phyloP scores from a whole-genome alignment of 30 jellyfish, hydroid and myxozoan species.

The Phacellophora camtschatica region DNA sequence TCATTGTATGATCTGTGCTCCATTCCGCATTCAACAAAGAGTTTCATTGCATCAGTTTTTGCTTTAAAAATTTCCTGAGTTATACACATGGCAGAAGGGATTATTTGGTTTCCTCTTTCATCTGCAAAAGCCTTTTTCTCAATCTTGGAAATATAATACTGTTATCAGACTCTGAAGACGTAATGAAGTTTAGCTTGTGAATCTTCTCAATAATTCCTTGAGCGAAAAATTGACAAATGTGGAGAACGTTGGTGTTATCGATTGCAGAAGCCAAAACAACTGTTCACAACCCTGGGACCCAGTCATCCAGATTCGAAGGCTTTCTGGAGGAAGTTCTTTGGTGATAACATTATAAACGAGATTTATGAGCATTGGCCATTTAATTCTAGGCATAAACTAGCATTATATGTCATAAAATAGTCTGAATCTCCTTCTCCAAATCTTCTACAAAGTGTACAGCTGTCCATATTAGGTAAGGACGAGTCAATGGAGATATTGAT shows the following conservation, averaged over 20 bases:
- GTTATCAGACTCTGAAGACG: slow-evolving; percentile 20
- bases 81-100: neutral
- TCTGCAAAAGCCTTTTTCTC: neutral
- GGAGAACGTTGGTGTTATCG: slow-evolving; percentile 25
- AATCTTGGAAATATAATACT: slow-evolving; percentile 28
- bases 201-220: slow-evolving; percentile 26
- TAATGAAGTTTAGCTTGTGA: slow-evolving; percentile 26
- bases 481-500: neutral
- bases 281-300: slow-evolving; percentile 54
- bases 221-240: slow-evolving; percentile 38
- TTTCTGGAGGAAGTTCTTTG: slow-evolving; percentile 20
- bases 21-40: slow-evolving; percentile 5
- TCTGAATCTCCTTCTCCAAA: neutral
- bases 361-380: slow-evolving; percentile 44
- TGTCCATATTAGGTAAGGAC: neutral
- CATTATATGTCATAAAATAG: neutral
- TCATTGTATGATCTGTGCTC: slow-evolving; percentile 1
- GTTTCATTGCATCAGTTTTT: slow-evolving; percentile 9
- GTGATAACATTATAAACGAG: neutral
- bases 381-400: slow-evolving; percentile 25
- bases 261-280: slow-evolving; percentile 22
- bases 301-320: slow-evolving; percentile 16
- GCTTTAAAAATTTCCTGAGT: neutral
- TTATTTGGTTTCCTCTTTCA: slow-evolving; percentile 26
- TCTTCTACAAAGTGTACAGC: neutral